These are phyloP conservation scores for Eclectus roratus DNA, from an alignment of 2,113 vertebrate genomes.

Conservation along the genomic window DNA sequence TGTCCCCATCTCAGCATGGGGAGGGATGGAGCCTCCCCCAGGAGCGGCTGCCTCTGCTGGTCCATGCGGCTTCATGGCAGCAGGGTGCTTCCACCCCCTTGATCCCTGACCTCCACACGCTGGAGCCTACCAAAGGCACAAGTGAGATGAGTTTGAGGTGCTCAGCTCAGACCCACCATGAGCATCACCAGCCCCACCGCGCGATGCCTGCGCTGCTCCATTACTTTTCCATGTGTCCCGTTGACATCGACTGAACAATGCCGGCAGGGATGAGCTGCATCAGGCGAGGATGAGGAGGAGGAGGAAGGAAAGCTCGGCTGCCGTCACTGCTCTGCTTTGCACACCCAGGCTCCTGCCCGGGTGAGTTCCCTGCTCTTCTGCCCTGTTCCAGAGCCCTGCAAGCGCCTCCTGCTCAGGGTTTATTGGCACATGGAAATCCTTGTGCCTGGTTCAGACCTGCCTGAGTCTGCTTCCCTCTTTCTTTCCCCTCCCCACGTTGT, in stretches of 20 bases:
- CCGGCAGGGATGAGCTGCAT: neutral
- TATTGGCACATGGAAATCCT: slow-evolving; percentile 46
- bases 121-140: neutral
- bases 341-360: neutral
- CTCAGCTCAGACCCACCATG: neutral
- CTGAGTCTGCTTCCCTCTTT: neutral
- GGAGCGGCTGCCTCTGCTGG: neutral
- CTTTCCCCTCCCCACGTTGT: neutral
- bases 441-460: slow-evolving; percentile 40
- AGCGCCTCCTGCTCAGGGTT: neutral
- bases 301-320: neutral
- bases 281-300: neutral
- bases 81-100: neutral
- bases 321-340: neutral
- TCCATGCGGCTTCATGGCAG: neutral
- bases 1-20: fast-evolving
- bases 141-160: neutral
- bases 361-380: slow-evolving; percentile 9
- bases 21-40: neutral
- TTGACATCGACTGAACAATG: neutral
- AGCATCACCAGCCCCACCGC: neutral
- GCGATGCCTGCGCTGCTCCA: neutral
- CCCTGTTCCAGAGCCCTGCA: slow-evolving; percentile 24
- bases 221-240: neutral
- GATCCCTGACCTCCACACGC: fast-evolving